A percentile compares a stretch with the other conserved stretches of the same genome.
Conservation (phyloP, 2,113 vertebrate genomes). For the Myanophis thanlyinensis region DNA sequence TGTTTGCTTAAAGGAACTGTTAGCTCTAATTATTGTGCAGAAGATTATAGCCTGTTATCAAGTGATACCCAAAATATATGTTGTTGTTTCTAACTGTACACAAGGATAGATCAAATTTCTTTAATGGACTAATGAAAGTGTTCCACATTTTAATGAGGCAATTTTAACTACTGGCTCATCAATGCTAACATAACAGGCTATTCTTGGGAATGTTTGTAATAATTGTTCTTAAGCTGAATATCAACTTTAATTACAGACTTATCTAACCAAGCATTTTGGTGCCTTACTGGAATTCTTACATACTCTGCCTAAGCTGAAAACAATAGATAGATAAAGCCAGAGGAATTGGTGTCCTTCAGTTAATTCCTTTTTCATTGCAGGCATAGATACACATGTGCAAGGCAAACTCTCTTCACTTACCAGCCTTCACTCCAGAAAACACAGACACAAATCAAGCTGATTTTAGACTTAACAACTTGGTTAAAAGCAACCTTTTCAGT, state of each 20-base stretch:
- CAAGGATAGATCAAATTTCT: slow-evolving; percentile 37
- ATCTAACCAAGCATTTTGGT: slow-evolving; percentile 40
- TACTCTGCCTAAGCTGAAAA: not conserved
- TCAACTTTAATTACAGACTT: slow-evolving; percentile 50
- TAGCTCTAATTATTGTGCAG: slow-evolving; percentile 65
- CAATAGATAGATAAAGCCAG: not conserved
- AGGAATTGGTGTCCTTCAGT: not conserved
- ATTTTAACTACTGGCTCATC: slow-evolving; percentile 29
- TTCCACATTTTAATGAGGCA: slow-evolving; percentile 32
- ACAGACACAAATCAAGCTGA: not conserved
- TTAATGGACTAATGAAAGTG: slow-evolving; percentile 33
- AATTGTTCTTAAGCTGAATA: slow-evolving; percentile 34
- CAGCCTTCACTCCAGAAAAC: not conserved
- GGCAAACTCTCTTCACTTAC: not conserved
- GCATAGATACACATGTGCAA: not conserved
- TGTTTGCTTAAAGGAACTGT: slow-evolving; percentile 63
- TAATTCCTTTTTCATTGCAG: not conserved
- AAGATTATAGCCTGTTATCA: slow-evolving; percentile 42
- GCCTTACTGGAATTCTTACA: slow-evolving; percentile 2
- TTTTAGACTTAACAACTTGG: not conserved
- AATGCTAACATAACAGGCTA: slow-evolving; percentile 15
- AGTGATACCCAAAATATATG: slow-evolving; percentile 36
- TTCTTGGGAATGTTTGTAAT: slow-evolving; percentile 19
- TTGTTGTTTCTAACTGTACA: slow-evolving; percentile 52
- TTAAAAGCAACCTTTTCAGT: not conserved